A percentile compares a stretch with the other conserved stretches of the same genome.
phyloP scores from a whole-genome alignment of 2,888 invertebrate genomes.

The Osedax frankpressi region DNA sequence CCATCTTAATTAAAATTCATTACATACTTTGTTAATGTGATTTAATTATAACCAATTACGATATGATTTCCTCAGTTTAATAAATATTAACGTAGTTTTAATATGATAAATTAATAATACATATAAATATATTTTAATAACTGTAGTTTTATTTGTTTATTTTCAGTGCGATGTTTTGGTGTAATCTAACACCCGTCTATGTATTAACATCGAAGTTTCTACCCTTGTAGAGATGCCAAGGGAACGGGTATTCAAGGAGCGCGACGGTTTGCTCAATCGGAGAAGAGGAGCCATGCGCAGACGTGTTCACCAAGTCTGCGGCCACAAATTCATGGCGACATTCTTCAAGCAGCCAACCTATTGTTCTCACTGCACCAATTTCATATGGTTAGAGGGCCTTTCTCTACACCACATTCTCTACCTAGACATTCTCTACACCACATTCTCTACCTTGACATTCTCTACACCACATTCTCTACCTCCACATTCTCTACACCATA shows the following conservation, averaged over 20 bases:
- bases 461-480: too few species aligned
- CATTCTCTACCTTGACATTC: too few species aligned
- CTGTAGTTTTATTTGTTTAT: background rate
- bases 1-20: too few species aligned
- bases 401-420: too few species aligned
- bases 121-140: background rate
- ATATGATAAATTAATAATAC: too few species aligned
- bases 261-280: constrained; percentile 72
- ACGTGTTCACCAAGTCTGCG: constrained; percentile 87
- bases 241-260: constrained; percentile 75
- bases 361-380: constrained; percentile 96
- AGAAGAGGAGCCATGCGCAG: constrained; percentile 94
- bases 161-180: background rate
- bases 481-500: too few species aligned
- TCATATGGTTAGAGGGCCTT: constrained; percentile 90
- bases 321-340: constrained; percentile 99
- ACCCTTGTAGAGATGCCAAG: constrained; percentile 25
- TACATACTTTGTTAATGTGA: too few species aligned
- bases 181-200: background rate
- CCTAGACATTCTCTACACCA: too few species aligned
- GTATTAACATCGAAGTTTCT: too few species aligned
- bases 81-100: too few species aligned
- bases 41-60: too few species aligned
- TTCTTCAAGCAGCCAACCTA: constrained; percentile 96
- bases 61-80: too few species aligned